A percentile compares a stretch with the other conserved stretches of the same genome.
Evolutionary conservation across 2,888 invertebrate genomes (phyloP).

Genomic region (Himalopsyche anomala): DNA sequence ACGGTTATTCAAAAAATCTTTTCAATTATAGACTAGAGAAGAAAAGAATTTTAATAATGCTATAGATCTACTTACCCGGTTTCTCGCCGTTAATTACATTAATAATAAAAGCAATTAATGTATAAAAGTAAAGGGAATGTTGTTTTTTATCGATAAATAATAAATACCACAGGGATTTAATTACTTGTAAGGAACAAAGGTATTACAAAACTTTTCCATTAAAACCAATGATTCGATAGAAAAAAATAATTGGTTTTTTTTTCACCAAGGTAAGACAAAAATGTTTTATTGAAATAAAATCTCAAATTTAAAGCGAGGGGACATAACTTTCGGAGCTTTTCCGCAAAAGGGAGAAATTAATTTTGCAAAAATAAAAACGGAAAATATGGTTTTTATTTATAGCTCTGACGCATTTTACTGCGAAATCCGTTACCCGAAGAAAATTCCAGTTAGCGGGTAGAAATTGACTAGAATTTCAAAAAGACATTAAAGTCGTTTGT

Average conservation of each 20-base stretch:
- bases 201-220: neutral
- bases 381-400: conserved; percentile 22
- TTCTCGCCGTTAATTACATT: too few species aligned
- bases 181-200: neutral
- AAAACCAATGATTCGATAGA: neutral
- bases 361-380: conserved; percentile 19
- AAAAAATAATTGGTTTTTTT: conserved; percentile 16
- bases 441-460: conserved; percentile 2
- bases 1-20: too few species aligned
- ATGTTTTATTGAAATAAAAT: neutral
- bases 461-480: conserved; percentile 22
- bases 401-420: conserved; percentile 22
- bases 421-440: conserved; percentile 11
- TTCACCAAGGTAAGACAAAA: neutral
- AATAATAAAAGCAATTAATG: too few species aligned
- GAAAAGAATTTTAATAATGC: too few species aligned
- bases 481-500: conserved; percentile 30
- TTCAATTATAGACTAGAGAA: too few species aligned
- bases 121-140: neutral
- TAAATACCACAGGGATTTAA: neutral
- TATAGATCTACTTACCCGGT: too few species aligned
- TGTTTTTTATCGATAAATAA: neutral
- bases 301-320: conserved; percentile 10
- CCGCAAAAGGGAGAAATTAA: neutral
- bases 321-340: conserved; percentile 10